These are phyloP conservation scores for Adrianichthys oophorus DNA, from an alignment of 2,797 vertebrate species.

Conservation along the genomic window DNA sequence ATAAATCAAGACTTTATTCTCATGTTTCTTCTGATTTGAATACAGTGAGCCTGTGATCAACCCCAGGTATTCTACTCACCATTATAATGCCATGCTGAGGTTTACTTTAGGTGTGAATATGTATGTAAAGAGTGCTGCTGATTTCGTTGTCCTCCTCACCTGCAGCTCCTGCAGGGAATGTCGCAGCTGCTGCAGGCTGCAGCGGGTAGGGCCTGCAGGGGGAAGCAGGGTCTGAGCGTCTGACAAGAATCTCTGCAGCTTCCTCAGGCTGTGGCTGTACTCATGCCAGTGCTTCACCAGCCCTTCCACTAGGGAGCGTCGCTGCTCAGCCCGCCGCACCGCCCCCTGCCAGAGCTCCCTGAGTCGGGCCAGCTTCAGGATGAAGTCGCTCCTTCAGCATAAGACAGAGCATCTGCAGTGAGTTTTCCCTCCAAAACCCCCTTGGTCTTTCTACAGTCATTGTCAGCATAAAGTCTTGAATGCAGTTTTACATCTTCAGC, in stretches of 20 bases:
- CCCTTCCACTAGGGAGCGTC: constrained; percentile 76
- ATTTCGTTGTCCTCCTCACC: constrained; percentile 64
- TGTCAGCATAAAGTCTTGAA: too few relatives aligned
- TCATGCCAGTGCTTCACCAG: constrained; percentile 82
- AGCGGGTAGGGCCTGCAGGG: constrained; percentile 65
- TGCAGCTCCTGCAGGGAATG: constrained; percentile 79
- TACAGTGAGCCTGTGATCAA: constrained; percentile 1
- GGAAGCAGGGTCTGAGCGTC: constrained; percentile 66
- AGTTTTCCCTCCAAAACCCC: too few relatives aligned
- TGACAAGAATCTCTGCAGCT: constrained; percentile 78
- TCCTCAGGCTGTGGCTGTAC: constrained; percentile 76
- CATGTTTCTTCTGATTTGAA: constrained; percentile 3
- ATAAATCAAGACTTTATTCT: neutral
- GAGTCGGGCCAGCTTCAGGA: constrained; percentile 83
- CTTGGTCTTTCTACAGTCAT: too few relatives aligned
- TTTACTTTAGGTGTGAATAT: too few relatives aligned
- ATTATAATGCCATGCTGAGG: too few relatives aligned
- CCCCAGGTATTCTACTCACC: too few relatives aligned
- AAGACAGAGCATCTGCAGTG: neutral
- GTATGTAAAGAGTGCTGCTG: too few relatives aligned
- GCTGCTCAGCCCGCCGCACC: constrained; percentile 74
- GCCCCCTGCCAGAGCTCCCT: constrained; percentile 86
- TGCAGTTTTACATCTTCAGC: too few relatives aligned
- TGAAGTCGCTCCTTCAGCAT: constrained; percentile 80
- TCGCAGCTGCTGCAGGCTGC: constrained; percentile 76